Base-by-base conservation (phyloP, 2,888 invertebrate genomes). In the Mythimna vitellina region DNA sequence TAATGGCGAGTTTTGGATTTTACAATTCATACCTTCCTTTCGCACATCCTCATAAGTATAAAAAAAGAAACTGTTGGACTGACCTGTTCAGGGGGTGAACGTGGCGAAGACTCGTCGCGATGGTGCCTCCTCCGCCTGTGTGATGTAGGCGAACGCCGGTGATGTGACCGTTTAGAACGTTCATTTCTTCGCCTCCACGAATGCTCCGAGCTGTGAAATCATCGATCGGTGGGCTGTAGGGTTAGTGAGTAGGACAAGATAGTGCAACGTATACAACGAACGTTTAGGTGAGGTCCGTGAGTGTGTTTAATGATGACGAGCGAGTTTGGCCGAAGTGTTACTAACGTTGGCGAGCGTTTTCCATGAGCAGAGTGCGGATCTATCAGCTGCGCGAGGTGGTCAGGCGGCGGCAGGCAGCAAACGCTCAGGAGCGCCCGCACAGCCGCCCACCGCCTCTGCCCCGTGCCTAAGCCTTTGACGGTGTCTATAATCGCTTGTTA, bases 111-210 rank as follows among this genome's bases (percentile, higher is more conserved):
- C 82, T 95, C 96, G 87, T 96, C 96, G 87, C 96, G 95, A 82
- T 96, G 96, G 84, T 96, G 96, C 92, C 98, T 97, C 89, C 97
- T 97, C 89, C 98, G 97, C 85, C 98, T 97, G 91, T 97, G 97
- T 90, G 98, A 97, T 87, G 97, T 97, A 79, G 98, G 97, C 82
- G 98, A 98, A 84, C 98, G 98, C 92, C 98, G 97, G 86, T 98
- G 97, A 93, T 98, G 97, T 89, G 98, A 98, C 87, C 98, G 97
- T 94, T 98, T 98, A 93, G 98, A 98, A 85, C 98, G 97, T 89
- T 98, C 97, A 97, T 98, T 94, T 97, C 98, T 96, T 96, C 98
- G 91, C 97, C 98, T 93, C 97, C 98, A 94, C 97, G 97, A 96
- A 97, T 98, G 98, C 96, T 97, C 97, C 94, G 97, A 97, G 95